Conservation (phyloP, 2,888 invertebrate genomes). For the Mesoligia furuncula region DNA sequence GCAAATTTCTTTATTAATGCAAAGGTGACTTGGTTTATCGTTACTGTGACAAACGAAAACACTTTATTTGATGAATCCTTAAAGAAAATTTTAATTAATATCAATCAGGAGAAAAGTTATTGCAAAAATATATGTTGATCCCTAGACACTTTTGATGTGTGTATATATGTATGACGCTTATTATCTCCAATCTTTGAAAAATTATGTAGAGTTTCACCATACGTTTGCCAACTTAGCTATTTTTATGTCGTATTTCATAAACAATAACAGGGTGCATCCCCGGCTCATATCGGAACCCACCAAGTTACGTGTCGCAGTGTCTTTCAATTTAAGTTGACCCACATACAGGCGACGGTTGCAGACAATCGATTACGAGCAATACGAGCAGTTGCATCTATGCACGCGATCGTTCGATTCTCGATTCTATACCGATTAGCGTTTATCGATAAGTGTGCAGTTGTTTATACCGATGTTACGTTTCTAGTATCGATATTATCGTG, state of each 20-base stretch:
- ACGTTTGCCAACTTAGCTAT: background rate
- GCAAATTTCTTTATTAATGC: too few species aligned
- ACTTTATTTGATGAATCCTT: too few species aligned
- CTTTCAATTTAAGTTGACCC: constrained; percentile 75
- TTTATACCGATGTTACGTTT: constrained; percentile 16
- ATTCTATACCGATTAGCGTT: constrained; percentile 59
- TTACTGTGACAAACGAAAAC: too few species aligned
- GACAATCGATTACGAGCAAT: constrained; percentile 72
- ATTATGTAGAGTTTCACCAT: background rate
- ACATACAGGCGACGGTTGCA: constrained; percentile 64
- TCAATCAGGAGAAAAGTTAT: too few species aligned
- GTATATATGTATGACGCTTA: too few species aligned
- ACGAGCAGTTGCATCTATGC: constrained; percentile 73
- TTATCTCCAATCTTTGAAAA: background rate
- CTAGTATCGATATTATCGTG: background rate
- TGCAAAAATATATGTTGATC: too few species aligned
- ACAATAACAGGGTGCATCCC: constrained; percentile 13
- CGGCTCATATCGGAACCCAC: constrained; percentile 40
- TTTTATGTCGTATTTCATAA: background rate
- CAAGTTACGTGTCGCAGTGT: constrained; percentile 68
- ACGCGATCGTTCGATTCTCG: constrained; percentile 72
- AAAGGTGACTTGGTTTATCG: too few species aligned
- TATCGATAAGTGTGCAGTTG: constrained; percentile 30
- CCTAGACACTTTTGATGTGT: too few species aligned
- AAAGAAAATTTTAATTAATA: too few species aligned